A percentile compares a stretch with the other conserved stretches of the same genome.
These are phyloP conservation scores for Fundulus diaphanus DNA, from an alignment of 2,797 vertebrate species.

Conservation along the genomic window DNA sequence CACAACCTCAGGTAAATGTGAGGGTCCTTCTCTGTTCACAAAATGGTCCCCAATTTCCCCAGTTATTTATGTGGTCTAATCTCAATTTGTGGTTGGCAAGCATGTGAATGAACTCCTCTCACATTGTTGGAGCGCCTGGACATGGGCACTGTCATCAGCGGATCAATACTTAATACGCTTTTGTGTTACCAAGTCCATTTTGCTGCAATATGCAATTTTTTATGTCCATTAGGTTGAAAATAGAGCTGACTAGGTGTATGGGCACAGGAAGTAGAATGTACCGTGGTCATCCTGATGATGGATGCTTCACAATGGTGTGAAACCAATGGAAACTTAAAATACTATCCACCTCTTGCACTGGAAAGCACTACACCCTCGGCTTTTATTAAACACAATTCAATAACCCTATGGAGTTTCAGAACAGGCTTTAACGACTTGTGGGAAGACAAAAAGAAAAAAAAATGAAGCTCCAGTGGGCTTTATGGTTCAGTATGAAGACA, in stretches of 20 bases:
- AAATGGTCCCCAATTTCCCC: constrained; percentile 50
- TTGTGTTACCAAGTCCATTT: constrained; percentile 80
- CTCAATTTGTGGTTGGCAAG: constrained; percentile 73
- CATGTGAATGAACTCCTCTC: constrained; percentile 58
- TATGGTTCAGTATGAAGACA: constrained; percentile 56
- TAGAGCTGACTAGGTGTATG: constrained; percentile 80
- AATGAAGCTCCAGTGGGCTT: constrained; percentile 57
- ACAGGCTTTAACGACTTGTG: constrained; percentile 66
- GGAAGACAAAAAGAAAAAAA: constrained; percentile 72
- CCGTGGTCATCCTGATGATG: constrained; percentile 69
- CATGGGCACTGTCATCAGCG: constrained; percentile 77
- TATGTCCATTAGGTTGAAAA: constrained; percentile 82
- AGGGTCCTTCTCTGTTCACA: constrained; percentile 39
- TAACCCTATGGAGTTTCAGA: constrained; percentile 63
- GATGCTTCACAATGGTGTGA: constrained; percentile 63
- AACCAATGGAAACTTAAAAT: constrained; percentile 69
- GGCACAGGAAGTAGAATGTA: constrained; percentile 73
- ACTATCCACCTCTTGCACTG: constrained; percentile 52
- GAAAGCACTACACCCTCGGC: constrained; percentile 58
- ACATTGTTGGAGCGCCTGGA: constrained; percentile 71
- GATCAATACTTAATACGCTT: constrained; percentile 86
- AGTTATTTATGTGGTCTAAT: constrained; percentile 76
- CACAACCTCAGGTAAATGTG: constrained; percentile 29
- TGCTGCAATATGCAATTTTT: constrained; percentile 84
- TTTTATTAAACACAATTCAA: constrained; percentile 76